phyloP scores from a whole-genome alignment of 2,797 vertebrate species.

The Manis javanica region DNA sequence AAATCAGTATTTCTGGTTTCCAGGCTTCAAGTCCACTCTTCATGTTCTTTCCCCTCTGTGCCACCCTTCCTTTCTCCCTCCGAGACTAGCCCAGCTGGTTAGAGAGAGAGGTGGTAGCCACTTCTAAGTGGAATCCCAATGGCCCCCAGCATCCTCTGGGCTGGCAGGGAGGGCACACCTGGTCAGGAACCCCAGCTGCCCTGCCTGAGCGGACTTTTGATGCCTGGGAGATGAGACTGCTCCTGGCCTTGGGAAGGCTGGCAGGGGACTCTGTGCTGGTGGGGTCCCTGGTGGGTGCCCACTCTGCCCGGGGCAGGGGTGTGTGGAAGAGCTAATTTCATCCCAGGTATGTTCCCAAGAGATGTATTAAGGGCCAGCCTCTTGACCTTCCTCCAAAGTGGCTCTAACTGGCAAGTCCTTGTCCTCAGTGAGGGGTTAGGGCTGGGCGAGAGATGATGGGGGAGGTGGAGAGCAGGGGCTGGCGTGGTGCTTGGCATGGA shows the following conservation, averaged over 20 bases:
- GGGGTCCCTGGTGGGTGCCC: not conserved
- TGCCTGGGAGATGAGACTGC: not conserved
- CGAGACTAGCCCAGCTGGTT: not conserved
- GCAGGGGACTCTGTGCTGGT: accelerated
- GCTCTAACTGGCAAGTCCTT: not conserved
- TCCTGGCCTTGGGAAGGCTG: accelerated
- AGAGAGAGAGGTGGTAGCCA: accelerated
- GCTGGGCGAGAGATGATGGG: not conserved
- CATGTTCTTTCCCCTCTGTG: accelerated
- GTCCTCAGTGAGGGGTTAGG: not conserved
- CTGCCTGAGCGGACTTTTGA: not conserved
- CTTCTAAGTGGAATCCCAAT: not conserved
- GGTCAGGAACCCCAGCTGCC: not conserved
- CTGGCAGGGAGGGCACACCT: not conserved
- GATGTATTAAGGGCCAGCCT: not conserved
- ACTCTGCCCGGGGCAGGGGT: not conserved
- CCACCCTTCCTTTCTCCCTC: not conserved
- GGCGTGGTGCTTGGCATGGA: accelerated
- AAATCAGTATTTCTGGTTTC: not conserved
- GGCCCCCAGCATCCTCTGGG: not conserved
- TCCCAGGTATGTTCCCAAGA: not conserved
- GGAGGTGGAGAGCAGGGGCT: not conserved
- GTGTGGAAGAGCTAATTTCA: not conserved
- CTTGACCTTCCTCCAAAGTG: not conserved
- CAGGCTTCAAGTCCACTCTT: not conserved